Conservation (phyloP, 2,797 vertebrate species). For the Cheirogaleus major region DNA sequence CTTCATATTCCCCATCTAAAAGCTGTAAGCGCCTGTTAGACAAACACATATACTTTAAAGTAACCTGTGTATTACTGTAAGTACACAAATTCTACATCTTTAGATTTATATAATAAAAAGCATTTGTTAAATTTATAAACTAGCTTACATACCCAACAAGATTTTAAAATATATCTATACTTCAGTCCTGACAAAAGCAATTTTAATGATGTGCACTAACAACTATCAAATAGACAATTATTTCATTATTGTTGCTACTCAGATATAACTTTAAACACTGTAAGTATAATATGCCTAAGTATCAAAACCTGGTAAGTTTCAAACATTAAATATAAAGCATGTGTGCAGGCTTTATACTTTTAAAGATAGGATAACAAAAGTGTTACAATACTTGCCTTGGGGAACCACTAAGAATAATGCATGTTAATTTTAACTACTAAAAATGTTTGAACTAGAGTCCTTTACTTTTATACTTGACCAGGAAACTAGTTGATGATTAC, state of each 20-base stretch:
- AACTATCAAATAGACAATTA: slow-evolving; percentile 39
- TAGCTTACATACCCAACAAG: slow-evolving; percentile 52
- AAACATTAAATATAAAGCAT: slow-evolving; percentile 45
- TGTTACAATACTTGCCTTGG: slow-evolving; percentile 1
- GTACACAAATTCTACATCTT: slow-evolving; percentile 67
- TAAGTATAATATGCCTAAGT: slow-evolving; percentile 34
- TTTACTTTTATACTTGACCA: slow-evolving; percentile 26
- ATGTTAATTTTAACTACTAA: slow-evolving; percentile 27
- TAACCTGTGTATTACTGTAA: slow-evolving; percentile 61
- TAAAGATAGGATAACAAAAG: not conserved
- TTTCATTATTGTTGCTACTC: slow-evolving; percentile 39
- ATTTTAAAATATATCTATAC: slow-evolving; percentile 53
- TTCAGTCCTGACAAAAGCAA: slow-evolving; percentile 38
- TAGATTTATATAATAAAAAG: slow-evolving; percentile 59
- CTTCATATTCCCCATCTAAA: slow-evolving; percentile 98
- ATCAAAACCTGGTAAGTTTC: slow-evolving; percentile 33
- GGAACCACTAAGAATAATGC: slow-evolving; percentile 40
- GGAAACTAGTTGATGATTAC: slow-evolving; percentile 20
- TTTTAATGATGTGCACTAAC: slow-evolving; percentile 38
- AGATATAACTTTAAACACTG: slow-evolving; percentile 32
- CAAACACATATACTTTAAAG: slow-evolving; percentile 78
- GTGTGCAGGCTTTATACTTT: slow-evolving; percentile 25
- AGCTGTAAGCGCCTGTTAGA: slow-evolving; percentile 94
- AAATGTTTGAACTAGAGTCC: slow-evolving; percentile 11
- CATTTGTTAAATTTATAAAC: slow-evolving; percentile 66